phyloP scores from a whole-genome alignment of 2,113 vertebrate species.

The Plecotus auritus region DNA sequence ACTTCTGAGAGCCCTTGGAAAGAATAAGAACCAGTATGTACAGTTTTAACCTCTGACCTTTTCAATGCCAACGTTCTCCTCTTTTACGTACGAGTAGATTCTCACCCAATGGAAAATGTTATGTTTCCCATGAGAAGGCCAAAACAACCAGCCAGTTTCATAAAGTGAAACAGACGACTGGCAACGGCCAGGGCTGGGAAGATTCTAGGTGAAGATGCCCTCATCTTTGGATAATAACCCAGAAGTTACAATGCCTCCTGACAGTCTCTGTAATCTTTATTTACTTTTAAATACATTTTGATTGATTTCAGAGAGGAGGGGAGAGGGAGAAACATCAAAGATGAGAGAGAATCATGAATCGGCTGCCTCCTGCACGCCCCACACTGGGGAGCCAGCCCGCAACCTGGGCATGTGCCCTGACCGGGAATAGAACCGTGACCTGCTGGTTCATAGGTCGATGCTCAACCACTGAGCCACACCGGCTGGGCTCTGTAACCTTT shows the following conservation, averaged over 20 bases:
- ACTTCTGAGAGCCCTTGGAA: constrained; percentile 22
- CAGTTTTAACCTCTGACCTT: constrained; percentile 25
- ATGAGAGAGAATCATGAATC: neutral
- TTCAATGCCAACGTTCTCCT: neutral
- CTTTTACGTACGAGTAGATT: neutral
- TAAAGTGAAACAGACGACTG: neutral
- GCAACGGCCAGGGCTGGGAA: neutral
- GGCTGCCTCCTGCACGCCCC: neutral
- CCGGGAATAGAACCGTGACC: no score
- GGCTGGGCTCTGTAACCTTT: neutral
- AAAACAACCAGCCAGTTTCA: neutral
- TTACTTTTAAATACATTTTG: neutral
- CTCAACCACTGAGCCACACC: no score
- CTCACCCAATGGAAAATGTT: neutral
- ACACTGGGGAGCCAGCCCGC: no score
- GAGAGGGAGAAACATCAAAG: neutral
- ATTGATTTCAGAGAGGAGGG: neutral
- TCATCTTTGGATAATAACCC: neutral
- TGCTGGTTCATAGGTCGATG: no score
- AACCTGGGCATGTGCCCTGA: no score
- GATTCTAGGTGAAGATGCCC: neutral
- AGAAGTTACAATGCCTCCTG: neutral
- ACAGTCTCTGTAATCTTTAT: neutral
- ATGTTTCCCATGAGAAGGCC: neutral
- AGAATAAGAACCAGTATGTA: neutral